phyloP scores from a whole-genome alignment of 2,797 vertebrate genomes.

The Acrossocheilus fasciatus region DNA sequence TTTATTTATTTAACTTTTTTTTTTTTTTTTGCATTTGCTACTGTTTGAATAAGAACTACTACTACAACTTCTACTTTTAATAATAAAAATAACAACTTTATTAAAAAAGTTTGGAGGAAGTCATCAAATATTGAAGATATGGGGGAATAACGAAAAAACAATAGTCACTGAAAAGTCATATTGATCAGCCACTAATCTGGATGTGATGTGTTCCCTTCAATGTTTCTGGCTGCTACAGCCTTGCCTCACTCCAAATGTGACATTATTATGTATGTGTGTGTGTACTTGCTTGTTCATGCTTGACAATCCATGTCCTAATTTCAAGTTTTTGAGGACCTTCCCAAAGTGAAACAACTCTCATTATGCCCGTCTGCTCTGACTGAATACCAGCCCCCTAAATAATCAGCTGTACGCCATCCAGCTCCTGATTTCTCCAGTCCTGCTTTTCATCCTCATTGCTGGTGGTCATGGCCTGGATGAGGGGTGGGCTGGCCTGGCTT shows the following conservation, averaged over 20 bases:
- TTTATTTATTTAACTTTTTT: neutral
- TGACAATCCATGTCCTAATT: neutral
- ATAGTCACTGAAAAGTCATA: neutral
- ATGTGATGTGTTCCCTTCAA: neutral
- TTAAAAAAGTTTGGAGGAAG: neutral
- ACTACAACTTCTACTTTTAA: neutral
- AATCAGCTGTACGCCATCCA: constrained; percentile 30
- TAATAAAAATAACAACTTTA: neutral
- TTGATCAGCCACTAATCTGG: neutral
- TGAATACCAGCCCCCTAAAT: constrained; percentile 41
- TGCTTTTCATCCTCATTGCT: constrained; percentile 64
- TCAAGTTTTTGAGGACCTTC: neutral
- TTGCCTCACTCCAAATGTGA: neutral
- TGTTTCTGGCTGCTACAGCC: neutral
- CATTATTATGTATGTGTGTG: neutral
- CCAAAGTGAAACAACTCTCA: constrained; percentile 39
- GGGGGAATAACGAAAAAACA: neutral
- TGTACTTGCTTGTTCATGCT: neutral
- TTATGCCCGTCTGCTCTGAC: constrained; percentile 47
- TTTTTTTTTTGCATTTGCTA: neutral
- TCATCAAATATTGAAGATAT: neutral
- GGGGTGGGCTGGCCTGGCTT: constrained; percentile 75
- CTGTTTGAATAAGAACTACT: neutral
- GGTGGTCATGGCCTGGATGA: constrained; percentile 75
- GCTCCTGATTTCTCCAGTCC: constrained; percentile 28